A percentile compares a stretch with the other conserved stretches of the same genome.
Conservation (phyloP, 2,797 vertebrate species). For the Tenualosa thibaudeaui region DNA sequence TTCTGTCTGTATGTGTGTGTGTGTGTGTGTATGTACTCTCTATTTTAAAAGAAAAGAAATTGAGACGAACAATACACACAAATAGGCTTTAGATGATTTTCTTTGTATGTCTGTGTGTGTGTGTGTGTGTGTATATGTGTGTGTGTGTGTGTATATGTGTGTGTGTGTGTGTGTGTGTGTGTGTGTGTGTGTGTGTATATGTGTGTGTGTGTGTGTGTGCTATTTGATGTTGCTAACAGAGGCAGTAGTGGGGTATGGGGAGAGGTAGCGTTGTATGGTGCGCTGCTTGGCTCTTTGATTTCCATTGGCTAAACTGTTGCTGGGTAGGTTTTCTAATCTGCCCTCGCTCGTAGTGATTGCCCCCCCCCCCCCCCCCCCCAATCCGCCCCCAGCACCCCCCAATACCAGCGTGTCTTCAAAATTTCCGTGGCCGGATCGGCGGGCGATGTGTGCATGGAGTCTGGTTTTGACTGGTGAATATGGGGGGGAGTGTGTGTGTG, state of each 20-base stretch:
- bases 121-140: neutral
- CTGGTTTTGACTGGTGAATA: slow-evolving; percentile 9
- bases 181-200: neutral
- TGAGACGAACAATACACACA: too few species aligned
- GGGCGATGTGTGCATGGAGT: neutral
- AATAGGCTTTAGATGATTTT: too few species aligned
- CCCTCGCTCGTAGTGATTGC: neutral
- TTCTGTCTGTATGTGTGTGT: neutral
- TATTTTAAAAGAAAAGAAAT: too few species aligned
- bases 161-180: neutral
- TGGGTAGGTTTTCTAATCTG: slow-evolving; percentile 5
- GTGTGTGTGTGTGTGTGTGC: neutral
- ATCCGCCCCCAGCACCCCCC: neutral
- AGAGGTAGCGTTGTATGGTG: neutral
- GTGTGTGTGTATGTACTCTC: neutral
- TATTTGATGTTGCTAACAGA: neutral
- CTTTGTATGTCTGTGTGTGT: too few species aligned
- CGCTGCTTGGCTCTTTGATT: neutral
- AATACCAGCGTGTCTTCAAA: neutral
- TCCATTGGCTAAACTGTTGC: slow-evolving; percentile 16
- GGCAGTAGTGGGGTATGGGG: neutral
- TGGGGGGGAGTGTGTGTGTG: neutral
- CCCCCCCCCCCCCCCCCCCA: neutral
- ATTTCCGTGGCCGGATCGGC: neutral
- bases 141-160: neutral